phyloP scores from a whole-genome alignment of 2,797 vertebrate species.

The Fistularia commersonii region DNA sequence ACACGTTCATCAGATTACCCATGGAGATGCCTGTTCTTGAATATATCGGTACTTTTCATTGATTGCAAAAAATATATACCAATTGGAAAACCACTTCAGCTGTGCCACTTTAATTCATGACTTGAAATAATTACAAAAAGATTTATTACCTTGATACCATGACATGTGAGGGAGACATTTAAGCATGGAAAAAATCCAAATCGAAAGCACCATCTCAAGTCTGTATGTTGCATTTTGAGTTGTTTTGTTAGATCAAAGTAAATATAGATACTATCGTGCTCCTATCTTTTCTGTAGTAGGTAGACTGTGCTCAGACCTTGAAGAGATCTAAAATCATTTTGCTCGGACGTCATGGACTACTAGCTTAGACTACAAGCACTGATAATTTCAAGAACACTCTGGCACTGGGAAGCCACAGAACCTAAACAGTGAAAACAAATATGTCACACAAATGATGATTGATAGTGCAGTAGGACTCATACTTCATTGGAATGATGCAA shows the following conservation, averaged over 20 bases:
- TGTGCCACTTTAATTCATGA: too few relatives aligned
- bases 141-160: too few relatives aligned
- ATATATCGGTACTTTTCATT: too few relatives aligned
- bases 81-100: too few relatives aligned
- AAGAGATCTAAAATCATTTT: slow-evolving; percentile 65
- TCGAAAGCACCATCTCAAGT: too few relatives aligned
- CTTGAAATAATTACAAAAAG: too few relatives aligned
- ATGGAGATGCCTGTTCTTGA: too few relatives aligned
- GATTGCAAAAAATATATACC: too few relatives aligned
- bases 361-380: slow-evolving; percentile 73
- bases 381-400: slow-evolving; percentile 73
- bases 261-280: slow-evolving; percentile 28
- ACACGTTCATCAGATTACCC: too few relatives aligned
- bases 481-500: slow-evolving; percentile 38
- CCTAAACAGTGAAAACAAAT: slow-evolving; percentile 62
- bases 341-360: slow-evolving; percentile 61
- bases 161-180: too few relatives aligned
- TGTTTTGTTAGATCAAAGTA: slow-evolving; percentile 15
- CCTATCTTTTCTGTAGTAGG: slow-evolving; percentile 30
- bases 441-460: slow-evolving; percentile 63
- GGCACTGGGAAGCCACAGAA: slow-evolving; percentile 52
- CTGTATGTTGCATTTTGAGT: too few relatives aligned
- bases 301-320: slow-evolving; percentile 64
- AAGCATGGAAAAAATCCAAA: too few relatives aligned
- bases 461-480: slow-evolving; percentile 31